Evolutionary conservation across 2,888 invertebrate genomes (phyloP).

Genomic region (Zonitis immaculata): DNA sequence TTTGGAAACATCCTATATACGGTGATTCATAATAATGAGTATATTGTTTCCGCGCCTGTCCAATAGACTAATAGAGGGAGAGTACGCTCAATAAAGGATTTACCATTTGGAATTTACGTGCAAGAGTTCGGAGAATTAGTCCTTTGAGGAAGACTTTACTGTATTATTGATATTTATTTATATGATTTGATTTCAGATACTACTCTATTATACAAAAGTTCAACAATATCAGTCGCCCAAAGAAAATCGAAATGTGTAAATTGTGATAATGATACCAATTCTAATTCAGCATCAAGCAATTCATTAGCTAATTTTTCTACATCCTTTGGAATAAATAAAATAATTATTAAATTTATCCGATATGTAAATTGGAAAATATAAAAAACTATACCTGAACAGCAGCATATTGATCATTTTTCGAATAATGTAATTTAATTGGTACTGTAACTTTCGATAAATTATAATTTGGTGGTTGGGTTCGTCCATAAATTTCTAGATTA

Average conservation of each 20-base stretch:
- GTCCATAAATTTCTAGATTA: conserved; percentile 12
- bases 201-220: not conserved
- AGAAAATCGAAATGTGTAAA: not conserved
- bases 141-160: too few relatives aligned
- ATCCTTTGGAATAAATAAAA: too few relatives aligned
- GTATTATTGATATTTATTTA: too few relatives aligned
- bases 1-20: too few relatives aligned
- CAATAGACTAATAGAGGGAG: too few relatives aligned
- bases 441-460: conserved; percentile 9
- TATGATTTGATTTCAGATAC: not conserved
- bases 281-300: not conserved
- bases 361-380: not conserved
- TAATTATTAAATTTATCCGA: not conserved
- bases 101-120: too few relatives aligned
- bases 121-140: too few relatives aligned
- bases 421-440: conserved; percentile 11
- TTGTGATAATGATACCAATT: not conserved
- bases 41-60: too few relatives aligned
- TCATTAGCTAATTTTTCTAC: not conserved
- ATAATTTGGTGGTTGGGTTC: conserved; percentile 9
- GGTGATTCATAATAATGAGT: too few relatives aligned
- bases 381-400: conserved; percentile 2
- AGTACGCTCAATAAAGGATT: too few relatives aligned
- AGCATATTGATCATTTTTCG: conserved; percentile 6
- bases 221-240: not conserved